Evolutionary conservation across 2,888 invertebrate genomes (phyloP).

Genomic region (Glaucopsyche alexis): DNA sequence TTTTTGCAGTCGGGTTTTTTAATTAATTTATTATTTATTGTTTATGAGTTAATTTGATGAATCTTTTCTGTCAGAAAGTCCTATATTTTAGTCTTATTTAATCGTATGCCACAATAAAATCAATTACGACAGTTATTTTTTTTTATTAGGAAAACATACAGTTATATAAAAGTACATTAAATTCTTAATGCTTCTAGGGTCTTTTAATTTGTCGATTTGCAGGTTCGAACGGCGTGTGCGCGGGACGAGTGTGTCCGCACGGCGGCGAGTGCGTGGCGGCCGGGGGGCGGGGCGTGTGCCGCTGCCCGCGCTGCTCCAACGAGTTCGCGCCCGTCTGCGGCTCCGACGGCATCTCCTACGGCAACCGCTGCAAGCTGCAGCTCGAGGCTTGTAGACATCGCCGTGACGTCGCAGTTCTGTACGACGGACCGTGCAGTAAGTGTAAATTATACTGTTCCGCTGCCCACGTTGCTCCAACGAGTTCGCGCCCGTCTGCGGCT

Average conservation of each 20-base stretch:
- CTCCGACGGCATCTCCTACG: slow-evolving; percentile 89
- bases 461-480: slow-evolving; percentile 92
- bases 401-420: slow-evolving; percentile 86
- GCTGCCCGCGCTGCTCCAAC: slow-evolving; percentile 90
- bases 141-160: too few species aligned
- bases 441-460: slow-evolving; percentile 88
- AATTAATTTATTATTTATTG: too few species aligned
- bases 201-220: neutral
- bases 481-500: slow-evolving; percentile 91
- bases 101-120: too few species aligned
- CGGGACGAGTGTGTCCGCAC: slow-evolving; percentile 85
- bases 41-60: too few species aligned
- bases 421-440: slow-evolving; percentile 93
- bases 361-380: slow-evolving; percentile 90
- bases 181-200: too few species aligned
- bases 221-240: slow-evolving; percentile 85
- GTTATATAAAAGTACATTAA: too few species aligned
- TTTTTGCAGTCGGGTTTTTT: too few species aligned
- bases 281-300: slow-evolving; percentile 88
- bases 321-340: slow-evolving; percentile 93
- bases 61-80: too few species aligned
- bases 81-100: too few species aligned
- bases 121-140: too few species aligned
- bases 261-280: slow-evolving; percentile 84
- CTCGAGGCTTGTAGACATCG: slow-evolving; percentile 88